Conservation (phyloP, 2,888 invertebrate genomes). For the Pseudococcus jackbeardsleyi region DNA sequence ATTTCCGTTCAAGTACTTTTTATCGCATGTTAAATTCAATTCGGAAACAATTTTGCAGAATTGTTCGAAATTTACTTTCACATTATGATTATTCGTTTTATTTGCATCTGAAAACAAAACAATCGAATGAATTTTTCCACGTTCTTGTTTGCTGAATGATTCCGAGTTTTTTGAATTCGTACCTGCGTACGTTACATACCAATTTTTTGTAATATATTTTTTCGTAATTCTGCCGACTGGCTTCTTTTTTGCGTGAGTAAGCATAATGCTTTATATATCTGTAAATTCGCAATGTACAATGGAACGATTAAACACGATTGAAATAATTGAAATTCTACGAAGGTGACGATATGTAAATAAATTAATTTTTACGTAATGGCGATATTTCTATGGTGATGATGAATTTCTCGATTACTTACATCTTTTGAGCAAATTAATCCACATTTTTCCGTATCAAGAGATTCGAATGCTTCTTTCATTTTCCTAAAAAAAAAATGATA, state of each 20-base stretch:
- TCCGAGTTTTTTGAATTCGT: background rate
- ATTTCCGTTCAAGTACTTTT: slow-evolving; percentile 58
- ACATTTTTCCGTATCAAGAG: slow-evolving; percentile 77
- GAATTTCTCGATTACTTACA: slow-evolving; percentile 71
- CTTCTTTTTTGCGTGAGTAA: slow-evolving; percentile 60
- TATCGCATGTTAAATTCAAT: slow-evolving; percentile 71
- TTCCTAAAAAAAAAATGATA: slow-evolving; percentile 15
- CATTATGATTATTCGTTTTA: slow-evolving; percentile 69
- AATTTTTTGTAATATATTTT: slow-evolving; percentile 57
- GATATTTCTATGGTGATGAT: background rate
- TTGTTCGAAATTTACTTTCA: slow-evolving; percentile 82
- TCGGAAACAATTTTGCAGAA: slow-evolving; percentile 87
- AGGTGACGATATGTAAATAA: background rate
- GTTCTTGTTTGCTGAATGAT: background rate
- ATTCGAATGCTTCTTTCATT: slow-evolving; percentile 81
- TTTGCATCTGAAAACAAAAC: slow-evolving; percentile 34
- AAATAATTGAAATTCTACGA: background rate
- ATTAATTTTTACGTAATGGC: background rate
- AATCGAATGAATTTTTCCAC: background rate
- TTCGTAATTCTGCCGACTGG: slow-evolving; percentile 58
- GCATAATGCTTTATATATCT: slow-evolving; percentile 58
- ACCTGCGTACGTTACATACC: background rate
- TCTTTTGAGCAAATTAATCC: slow-evolving; percentile 76
- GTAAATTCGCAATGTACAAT: background rate
- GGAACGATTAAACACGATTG: background rate